Evolutionary conservation across 2,888 invertebrate species (phyloP).

Genomic region (Drosophila paramelanica): DNA sequence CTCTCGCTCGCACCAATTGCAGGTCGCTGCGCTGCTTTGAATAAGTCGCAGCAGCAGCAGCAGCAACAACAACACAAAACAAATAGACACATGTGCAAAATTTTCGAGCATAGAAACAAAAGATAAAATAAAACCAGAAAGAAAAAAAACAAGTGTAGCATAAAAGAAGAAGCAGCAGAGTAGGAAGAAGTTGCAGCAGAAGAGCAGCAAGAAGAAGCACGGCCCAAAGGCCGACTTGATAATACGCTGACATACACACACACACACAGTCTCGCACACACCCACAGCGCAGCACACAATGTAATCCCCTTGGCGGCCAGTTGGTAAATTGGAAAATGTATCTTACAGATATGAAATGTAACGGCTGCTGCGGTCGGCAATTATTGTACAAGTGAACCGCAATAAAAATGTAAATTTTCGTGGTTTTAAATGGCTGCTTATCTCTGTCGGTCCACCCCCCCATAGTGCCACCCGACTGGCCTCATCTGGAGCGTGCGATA

Average conservation of each 20-base stretch:
- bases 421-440: constrained; percentile 55
- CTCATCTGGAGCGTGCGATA: constrained; percentile 45
- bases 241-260: constrained; percentile 22
- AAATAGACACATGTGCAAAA: constrained; percentile 75
- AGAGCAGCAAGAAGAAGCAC: constrained; percentile 8
- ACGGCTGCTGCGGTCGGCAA: constrained; percentile 56
- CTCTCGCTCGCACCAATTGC: constrained; percentile 4
- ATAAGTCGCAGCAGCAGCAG: constrained; percentile 44
- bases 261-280: neutral
- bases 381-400: constrained; percentile 72
- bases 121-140: constrained; percentile 54
- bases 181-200: constrained; percentile 10
- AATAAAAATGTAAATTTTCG: constrained; percentile 76
- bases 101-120: constrained; percentile 75
- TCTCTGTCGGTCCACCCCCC: constrained; percentile 22
- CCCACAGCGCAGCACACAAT: neutral
- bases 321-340: constrained; percentile 58
- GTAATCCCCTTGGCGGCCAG: constrained; percentile 53
- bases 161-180: constrained; percentile 13
- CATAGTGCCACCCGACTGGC: constrained; percentile 10
- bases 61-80: constrained; percentile 39
- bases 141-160: constrained; percentile 49
- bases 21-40: constrained; percentile 51
- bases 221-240: constrained; percentile 31
- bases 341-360: constrained; percentile 60